Evolutionary conservation across 2,888 invertebrate species (phyloP).

Genomic region (Chrysolina haemoptera): DNA sequence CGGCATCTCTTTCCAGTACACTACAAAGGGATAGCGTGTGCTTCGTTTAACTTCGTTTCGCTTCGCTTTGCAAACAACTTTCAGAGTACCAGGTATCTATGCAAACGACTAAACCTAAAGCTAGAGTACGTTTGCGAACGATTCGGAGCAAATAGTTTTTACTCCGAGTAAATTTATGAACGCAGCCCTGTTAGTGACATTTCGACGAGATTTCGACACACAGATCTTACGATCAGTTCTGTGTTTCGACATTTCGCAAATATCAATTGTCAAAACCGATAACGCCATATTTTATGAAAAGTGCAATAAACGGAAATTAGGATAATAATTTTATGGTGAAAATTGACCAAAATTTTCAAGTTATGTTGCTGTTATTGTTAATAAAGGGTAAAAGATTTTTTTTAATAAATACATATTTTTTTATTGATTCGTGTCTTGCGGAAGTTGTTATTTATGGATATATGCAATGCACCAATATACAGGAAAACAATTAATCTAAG

Average conservation of each 20-base stretch:
- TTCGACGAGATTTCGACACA: too few relatives aligned
- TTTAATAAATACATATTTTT: not conserved
- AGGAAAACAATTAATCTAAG: not conserved
- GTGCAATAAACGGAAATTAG: constrained; percentile 23
- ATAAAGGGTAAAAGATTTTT: constrained; percentile 21
- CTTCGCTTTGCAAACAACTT: too few relatives aligned
- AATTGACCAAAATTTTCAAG: not conserved
- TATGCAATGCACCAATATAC: not conserved
- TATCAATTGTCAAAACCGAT: constrained; percentile 2
- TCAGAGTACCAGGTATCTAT: too few relatives aligned
- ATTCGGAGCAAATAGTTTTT: too few relatives aligned
- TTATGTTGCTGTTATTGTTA: constrained; percentile 25
- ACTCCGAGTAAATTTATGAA: too few relatives aligned
- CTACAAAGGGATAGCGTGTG: too few relatives aligned
- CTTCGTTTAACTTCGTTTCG: too few relatives aligned
- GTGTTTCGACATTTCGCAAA: not conserved
- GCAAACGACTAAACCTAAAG: too few relatives aligned
- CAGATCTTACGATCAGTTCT: too few relatives aligned
- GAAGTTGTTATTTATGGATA: not conserved
- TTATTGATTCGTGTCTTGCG: not conserved
- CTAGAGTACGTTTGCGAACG: too few relatives aligned
- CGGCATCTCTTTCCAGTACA: too few relatives aligned
- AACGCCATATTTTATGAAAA: constrained; percentile 26
- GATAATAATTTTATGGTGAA: not conserved
- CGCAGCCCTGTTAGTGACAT: too few relatives aligned